Evolutionary conservation across 2,113 vertebrate genomes (phyloP).

Genomic region (Falcunculus frontatus): DNA sequence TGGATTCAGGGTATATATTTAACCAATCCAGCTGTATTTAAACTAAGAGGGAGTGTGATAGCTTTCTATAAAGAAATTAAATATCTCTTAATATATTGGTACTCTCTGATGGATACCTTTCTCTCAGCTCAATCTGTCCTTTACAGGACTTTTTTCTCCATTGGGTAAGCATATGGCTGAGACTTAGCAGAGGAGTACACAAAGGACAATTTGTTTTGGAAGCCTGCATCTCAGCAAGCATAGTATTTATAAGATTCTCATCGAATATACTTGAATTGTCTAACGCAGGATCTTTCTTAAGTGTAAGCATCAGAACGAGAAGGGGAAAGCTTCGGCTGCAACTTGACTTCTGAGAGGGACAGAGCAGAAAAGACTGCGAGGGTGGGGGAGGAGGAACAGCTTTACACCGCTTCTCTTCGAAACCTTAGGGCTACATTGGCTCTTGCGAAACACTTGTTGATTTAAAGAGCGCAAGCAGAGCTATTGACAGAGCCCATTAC

Average conservation of each 20-base stretch:
- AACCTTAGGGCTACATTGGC: not conserved
- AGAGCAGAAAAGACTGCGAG: not conserved
- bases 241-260: not conserved
- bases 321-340: not conserved
- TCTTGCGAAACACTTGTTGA: conserved; percentile 24
- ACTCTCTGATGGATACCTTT: not conserved
- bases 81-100: not conserved
- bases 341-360: not conserved
- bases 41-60: not conserved
- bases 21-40: not conserved
- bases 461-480: not conserved
- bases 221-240: not conserved
- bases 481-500: not conserved
- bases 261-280: not conserved
- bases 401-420: not conserved
- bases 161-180: not conserved
- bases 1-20: not conserved
- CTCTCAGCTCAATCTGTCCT: not conserved
- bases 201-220: not conserved
- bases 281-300: not conserved
- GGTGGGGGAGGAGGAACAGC: not conserved
- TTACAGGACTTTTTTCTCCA: not conserved
- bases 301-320: not conserved
- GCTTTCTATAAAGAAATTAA: not conserved
- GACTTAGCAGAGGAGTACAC: not conserved